A percentile compares a stretch with the other conserved stretches of the same genome.
Conservation (phyloP, 2,797 vertebrate genomes). For the Vespertilio murinus region DNA sequence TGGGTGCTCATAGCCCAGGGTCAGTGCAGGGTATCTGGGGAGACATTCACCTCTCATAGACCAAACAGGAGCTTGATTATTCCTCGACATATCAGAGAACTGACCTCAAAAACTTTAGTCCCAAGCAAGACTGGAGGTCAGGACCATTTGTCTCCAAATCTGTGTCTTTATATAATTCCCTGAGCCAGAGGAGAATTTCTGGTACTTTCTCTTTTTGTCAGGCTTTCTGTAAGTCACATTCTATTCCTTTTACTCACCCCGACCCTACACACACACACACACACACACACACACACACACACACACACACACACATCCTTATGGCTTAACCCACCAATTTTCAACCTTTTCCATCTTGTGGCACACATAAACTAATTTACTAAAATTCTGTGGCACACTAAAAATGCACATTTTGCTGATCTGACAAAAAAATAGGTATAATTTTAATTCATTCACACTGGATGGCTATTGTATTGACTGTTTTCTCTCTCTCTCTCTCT, state of each 20-base stretch:
- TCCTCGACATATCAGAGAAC: not conserved
- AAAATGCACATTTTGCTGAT: too few relatives aligned
- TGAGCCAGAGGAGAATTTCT: conserved; percentile 21
- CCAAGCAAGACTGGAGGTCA: not conserved
- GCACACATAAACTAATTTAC: too few relatives aligned
- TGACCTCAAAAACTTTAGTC: not conserved
- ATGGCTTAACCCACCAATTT: not conserved
- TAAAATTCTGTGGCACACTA: too few relatives aligned
- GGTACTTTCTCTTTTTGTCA: not conserved
- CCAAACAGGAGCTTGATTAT: not conserved
- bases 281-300: too few relatives aligned
- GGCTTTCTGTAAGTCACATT: not conserved
- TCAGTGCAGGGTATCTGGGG: not conserved
- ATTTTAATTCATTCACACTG: too few relatives aligned
- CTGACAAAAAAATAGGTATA: too few relatives aligned
- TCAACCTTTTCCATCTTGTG: not conserved
- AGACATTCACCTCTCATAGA: not conserved
- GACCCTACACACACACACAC: too few relatives aligned
- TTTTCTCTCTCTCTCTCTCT: too few relatives aligned
- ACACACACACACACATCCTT: not conserved
- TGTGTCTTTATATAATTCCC: not conserved
- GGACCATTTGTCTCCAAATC: not conserved
- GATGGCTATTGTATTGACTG: too few relatives aligned
- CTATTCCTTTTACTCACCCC: not conserved
- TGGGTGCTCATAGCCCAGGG: not conserved